phyloP scores from a whole-genome alignment of 2,797 vertebrate species.

The Rhabdomys pumilio region DNA sequence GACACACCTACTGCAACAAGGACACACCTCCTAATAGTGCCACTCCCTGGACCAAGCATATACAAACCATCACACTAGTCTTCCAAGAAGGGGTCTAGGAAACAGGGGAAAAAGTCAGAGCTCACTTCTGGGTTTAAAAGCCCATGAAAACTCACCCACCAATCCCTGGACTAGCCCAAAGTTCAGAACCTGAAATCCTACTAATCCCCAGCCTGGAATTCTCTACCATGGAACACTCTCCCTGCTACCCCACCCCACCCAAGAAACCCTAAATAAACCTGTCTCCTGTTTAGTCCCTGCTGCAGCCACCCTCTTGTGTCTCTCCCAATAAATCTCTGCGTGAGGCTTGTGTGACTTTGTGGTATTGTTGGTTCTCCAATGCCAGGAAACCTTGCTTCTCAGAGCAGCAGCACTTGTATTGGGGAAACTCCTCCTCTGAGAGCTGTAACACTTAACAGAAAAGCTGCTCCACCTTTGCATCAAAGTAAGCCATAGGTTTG shows the following conservation, averaged over 20 bases:
- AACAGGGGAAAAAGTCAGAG: not conserved
- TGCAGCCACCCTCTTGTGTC: not conserved
- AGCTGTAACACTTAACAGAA: not conserved
- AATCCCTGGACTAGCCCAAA: not conserved
- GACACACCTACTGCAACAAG: no score
- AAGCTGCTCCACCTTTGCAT: not conserved
- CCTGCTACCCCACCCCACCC: no score
- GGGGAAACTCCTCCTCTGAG: not conserved
- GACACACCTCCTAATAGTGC: no score
- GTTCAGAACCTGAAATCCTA: not conserved
- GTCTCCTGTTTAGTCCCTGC: not conserved
- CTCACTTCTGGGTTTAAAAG: not conserved
- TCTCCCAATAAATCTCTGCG: not conserved
- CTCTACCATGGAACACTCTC: not conserved
- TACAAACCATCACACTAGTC: no score
- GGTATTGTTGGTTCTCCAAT: not conserved
- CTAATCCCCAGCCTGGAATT: not conserved
- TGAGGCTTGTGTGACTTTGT: not conserved
- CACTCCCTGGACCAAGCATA: no score
- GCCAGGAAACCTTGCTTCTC: not conserved
- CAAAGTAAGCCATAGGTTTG: not conserved
- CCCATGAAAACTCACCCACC: not conserved
- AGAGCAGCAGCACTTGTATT: not conserved
- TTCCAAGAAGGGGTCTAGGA: not conserved
- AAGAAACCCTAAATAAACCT: not conserved